phyloP scores from a whole-genome alignment of 2,113 vertebrate genomes.

The Isichthys henryi region DNA sequence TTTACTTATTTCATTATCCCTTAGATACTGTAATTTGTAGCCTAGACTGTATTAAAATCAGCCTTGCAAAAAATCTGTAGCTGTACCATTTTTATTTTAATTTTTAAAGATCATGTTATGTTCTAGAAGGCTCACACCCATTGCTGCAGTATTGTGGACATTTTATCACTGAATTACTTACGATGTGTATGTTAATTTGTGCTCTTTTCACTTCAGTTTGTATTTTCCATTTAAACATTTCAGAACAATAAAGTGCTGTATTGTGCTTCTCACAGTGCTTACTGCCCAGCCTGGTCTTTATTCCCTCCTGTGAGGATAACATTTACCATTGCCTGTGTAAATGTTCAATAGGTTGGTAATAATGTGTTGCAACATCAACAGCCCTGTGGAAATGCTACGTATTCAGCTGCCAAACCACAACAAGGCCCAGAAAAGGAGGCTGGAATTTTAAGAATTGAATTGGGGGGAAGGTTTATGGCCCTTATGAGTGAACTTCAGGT shows the following conservation, averaged over 20 bases:
- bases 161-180: constrained; percentile 73
- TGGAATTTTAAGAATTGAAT: not conserved
- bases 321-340: not conserved
- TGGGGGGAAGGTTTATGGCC: not conserved
- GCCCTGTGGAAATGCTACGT: not conserved
- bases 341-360: not conserved
- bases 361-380: not conserved
- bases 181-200: constrained; percentile 87
- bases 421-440: not conserved
- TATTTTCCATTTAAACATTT: constrained; percentile 87
- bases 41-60: constrained; percentile 72
- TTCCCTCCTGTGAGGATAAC: not conserved
- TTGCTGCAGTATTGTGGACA: constrained; percentile 61
- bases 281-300: constrained; percentile 7
- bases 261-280: constrained; percentile 83
- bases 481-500: not conserved
- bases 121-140: constrained; percentile 63
- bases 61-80: constrained; percentile 50
- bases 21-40: constrained; percentile 71
- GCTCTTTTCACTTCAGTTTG: constrained; percentile 76
- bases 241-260: constrained; percentile 98
- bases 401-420: not conserved
- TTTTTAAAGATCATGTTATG: constrained; percentile 53
- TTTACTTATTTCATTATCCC: constrained; percentile 76
- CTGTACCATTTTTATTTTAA: constrained; percentile 50